Percentiles rank a stretch among this genome's conserved stretches.
These are phyloP conservation scores for Danaus plexippus DNA, from an alignment of 1,140 invertebrate species.

Conservation along the genomic window DNA sequence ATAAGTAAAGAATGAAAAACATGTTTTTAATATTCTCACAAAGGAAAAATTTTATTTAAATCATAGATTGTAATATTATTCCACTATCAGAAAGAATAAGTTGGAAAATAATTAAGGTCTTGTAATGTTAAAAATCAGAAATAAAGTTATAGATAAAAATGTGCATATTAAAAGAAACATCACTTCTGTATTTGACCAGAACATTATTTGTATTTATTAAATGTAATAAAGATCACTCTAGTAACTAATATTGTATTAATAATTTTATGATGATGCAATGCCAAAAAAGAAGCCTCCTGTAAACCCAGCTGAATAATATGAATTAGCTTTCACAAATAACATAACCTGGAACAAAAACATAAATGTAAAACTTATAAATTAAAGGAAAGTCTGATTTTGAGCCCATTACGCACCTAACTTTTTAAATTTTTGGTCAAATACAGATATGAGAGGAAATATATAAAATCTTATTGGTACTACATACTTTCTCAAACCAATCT, in stretches of 20 bases:
- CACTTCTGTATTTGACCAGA: conserved; percentile 26
- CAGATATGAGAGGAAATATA: conserved; percentile 12
- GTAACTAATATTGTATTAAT: conserved; percentile 20
- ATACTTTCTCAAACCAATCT: conserved; percentile 86
- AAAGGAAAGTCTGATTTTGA: too few species aligned
- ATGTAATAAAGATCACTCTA: conserved; percentile 12
- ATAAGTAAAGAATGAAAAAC: too few species aligned
- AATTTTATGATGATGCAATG: conserved; percentile 72
- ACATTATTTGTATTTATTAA: conserved; percentile 9
- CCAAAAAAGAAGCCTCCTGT: conserved; percentile 89
- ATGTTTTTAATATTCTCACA: too few species aligned
- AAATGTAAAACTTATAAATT: conserved; percentile 21
- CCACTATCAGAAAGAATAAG: too few species aligned
- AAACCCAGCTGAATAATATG: conserved; percentile 85
- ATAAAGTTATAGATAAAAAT: conserved; percentile 1
- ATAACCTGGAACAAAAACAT: conserved; percentile 78
- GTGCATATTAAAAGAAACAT: background rate
- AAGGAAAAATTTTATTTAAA: too few species aligned
- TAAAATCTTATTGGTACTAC: conserved; percentile 7
- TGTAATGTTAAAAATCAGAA: too few species aligned
- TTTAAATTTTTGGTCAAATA: conserved; percentile 20
- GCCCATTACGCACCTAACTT: background rate
- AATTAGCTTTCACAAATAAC: conserved; percentile 81
- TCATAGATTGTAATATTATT: too few species aligned
- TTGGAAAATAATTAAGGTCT: too few species aligned